These are phyloP conservation scores for Lucinisca nassula DNA, from an alignment of 2,888 invertebrate genomes.

Conservation along the genomic window DNA sequence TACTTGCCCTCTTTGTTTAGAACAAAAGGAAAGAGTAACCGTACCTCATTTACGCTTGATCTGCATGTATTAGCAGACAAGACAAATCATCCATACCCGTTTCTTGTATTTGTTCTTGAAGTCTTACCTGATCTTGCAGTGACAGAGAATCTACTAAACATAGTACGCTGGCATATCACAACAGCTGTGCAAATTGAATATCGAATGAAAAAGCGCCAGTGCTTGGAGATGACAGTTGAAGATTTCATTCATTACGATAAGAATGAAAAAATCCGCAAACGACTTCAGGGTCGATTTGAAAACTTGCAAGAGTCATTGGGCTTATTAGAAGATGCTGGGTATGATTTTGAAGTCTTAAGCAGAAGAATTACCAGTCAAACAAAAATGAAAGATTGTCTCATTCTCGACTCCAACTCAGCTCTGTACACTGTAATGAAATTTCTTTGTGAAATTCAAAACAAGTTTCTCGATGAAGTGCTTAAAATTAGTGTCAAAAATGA, in stretches of 20 bases:
- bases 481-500: neutral
- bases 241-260: slow-evolving; percentile 32
- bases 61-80: neutral
- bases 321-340: neutral
- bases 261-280: neutral
- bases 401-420: slow-evolving; percentile 45
- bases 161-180: slow-evolving; percentile 70
- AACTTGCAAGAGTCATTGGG: slow-evolving; percentile 22
- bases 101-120: slow-evolving; percentile 41
- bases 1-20: slow-evolving; percentile 37
- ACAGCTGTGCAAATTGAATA: slow-evolving; percentile 60
- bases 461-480: slow-evolving; percentile 56
- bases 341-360: neutral
- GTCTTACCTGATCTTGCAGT: slow-evolving; percentile 25
- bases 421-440: slow-evolving; percentile 48
- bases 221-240: slow-evolving; percentile 50
- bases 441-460: slow-evolving; percentile 65
- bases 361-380: slow-evolving; percentile 1
- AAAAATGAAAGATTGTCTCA: slow-evolving; percentile 58
- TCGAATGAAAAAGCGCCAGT: slow-evolving; percentile 61
- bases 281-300: slow-evolving; percentile 9
- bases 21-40: slow-evolving; percentile 3
- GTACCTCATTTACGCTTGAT: slow-evolving; percentile 33
- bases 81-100: slow-evolving; percentile 3
- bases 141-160: slow-evolving; percentile 48